A percentile compares a stretch with the other conserved stretches of the same genome.
Conservation (phyloP, 2,797 vertebrate genomes). For the Gymnocypris eckloni region DNA sequence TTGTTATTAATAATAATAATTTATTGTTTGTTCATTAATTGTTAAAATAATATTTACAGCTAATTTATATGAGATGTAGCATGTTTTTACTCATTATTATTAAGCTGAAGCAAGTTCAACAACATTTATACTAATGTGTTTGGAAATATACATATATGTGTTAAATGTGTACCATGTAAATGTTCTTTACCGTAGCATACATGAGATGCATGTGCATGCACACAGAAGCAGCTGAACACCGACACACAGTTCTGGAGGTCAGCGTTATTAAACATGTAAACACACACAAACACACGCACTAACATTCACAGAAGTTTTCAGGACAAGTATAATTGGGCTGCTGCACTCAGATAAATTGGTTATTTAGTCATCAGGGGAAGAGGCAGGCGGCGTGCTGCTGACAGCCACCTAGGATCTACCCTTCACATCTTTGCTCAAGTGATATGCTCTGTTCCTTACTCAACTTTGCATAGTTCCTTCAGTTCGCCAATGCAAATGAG, state of each 20-base stretch:
- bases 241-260: neutral
- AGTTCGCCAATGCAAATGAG: slow-evolving; percentile 27
- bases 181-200: neutral
- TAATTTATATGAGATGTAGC: too few species aligned
- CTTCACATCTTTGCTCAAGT: slow-evolving; percentile 24
- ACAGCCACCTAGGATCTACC: slow-evolving; percentile 12
- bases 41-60: too few species aligned
- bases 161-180: neutral
- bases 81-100: neutral
- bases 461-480: slow-evolving; percentile 2
- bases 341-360: slow-evolving; percentile 16
- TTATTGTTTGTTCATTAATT: too few species aligned
- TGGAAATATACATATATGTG: neutral
- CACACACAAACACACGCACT: slow-evolving; percentile 13
- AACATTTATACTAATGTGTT: neutral
- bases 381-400: neutral
- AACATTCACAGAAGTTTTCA: slow-evolving; percentile 11
- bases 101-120: neutral
- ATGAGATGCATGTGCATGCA: neutral
- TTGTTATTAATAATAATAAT: too few species aligned
- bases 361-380: slow-evolving; percentile 18
- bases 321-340: slow-evolving; percentile 32
- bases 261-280: neutral
- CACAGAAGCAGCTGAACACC: neutral
- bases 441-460: neutral